Conservation (phyloP, 2,797 vertebrate genomes). For the Crax fasciolata region DNA sequence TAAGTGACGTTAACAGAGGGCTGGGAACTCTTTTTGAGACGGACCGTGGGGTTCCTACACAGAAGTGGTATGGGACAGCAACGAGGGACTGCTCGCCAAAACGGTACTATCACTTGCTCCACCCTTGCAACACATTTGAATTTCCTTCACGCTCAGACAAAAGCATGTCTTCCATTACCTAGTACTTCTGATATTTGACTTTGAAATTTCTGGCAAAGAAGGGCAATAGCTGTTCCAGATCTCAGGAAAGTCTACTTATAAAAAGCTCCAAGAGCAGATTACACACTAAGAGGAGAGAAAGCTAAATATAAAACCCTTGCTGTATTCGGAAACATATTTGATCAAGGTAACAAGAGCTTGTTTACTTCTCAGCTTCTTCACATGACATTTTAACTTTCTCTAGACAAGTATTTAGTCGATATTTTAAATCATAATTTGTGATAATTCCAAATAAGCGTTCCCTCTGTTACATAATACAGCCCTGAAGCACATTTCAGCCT, state of each 20-base stretch:
- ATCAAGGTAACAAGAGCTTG: slow-evolving; percentile 75
- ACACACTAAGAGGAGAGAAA: slow-evolving; percentile 67
- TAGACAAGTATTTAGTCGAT: slow-evolving; percentile 8
- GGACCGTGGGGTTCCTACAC: background rate
- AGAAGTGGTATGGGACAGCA: background rate
- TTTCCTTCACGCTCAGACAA: slow-evolving; percentile 11
- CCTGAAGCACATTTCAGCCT: slow-evolving; percentile 53
- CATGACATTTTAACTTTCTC: slow-evolving; percentile 64
- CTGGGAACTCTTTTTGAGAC: background rate
- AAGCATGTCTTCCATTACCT: slow-evolving; percentile 55
- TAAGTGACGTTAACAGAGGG: background rate
- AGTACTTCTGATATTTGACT: slow-evolving; percentile 52
- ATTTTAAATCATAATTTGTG: slow-evolving; percentile 30
- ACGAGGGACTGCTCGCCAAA: background rate
- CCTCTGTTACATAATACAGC: slow-evolving; percentile 60
- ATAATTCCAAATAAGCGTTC: slow-evolving; percentile 26
- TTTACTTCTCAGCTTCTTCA: slow-evolving; percentile 63
- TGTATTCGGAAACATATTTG: slow-evolving; percentile 40
- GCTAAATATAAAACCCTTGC: slow-evolving; percentile 75
- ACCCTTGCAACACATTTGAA: background rate
- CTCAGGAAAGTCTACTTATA: slow-evolving; percentile 70
- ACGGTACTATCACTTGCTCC: background rate
- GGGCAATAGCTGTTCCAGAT: slow-evolving; percentile 66
- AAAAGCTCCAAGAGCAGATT: slow-evolving; percentile 77
- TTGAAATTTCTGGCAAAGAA: slow-evolving; percentile 70